Conservation (phyloP, 2,888 invertebrate species). For the Cheiracanthium punctorium region DNA sequence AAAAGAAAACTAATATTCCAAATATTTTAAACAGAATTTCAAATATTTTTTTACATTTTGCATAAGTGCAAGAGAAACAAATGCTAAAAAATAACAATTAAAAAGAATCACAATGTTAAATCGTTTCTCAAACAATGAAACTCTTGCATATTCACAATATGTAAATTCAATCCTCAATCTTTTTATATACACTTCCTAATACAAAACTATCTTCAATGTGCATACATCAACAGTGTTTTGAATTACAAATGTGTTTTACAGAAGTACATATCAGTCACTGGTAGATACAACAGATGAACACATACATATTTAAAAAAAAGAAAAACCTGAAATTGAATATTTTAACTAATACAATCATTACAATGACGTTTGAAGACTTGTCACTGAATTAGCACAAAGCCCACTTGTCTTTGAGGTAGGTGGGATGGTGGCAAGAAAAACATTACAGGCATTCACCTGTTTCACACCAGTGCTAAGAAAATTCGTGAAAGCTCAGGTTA, state of each 20-base stretch:
- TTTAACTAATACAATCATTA: constrained; percentile 61
- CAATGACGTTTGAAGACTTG: constrained; percentile 60
- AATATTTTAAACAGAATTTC: not conserved
- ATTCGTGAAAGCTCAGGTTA: constrained; percentile 63
- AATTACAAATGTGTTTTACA: constrained; percentile 48
- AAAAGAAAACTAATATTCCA: constrained; percentile 21
- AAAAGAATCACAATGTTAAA: constrained; percentile 26
- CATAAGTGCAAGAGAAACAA: constrained; percentile 52
- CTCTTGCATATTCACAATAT: constrained; percentile 58
- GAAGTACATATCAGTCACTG: constrained; percentile 55
- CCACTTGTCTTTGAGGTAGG: constrained; percentile 62
- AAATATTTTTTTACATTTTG: constrained; percentile 19
- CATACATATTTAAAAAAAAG: constrained; percentile 47
- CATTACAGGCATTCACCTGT: constrained; percentile 40
- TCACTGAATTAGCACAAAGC: constrained; percentile 51
- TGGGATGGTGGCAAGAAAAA: constrained; percentile 62
- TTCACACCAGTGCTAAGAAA: constrained; percentile 57
- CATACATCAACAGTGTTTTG: constrained; percentile 60
- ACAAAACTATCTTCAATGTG: constrained; percentile 68
- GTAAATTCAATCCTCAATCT: constrained; percentile 49
- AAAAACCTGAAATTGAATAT: constrained; percentile 50
- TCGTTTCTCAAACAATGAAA: constrained; percentile 30
- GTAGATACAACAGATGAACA: constrained; percentile 60
- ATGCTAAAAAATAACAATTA: constrained; percentile 28
- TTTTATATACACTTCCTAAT: constrained; percentile 63